These are phyloP conservation scores for Pitta sordida DNA, from an alignment of 2,113 vertebrate genomes.

Conservation along the genomic window DNA sequence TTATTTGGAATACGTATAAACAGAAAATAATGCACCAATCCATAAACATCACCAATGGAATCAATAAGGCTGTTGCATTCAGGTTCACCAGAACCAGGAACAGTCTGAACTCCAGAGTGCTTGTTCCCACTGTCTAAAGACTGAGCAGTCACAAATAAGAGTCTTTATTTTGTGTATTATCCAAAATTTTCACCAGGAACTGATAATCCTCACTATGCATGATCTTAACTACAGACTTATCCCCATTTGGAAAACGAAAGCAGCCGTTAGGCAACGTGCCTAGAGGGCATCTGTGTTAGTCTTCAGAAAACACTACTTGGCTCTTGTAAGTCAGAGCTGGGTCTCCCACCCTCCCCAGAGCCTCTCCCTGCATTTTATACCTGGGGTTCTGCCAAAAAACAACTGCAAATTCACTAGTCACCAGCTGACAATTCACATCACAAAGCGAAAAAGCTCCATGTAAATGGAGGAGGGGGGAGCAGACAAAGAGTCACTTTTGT, in stretches of 20 bases:
- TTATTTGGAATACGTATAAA: not conserved
- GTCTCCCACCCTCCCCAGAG: not conserved
- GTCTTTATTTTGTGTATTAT: not conserved
- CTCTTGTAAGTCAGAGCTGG: not conserved
- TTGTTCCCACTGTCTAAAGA: not conserved
- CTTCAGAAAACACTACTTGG: not conserved
- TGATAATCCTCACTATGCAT: not conserved
- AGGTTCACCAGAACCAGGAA: not conserved
- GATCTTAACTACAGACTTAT: not conserved
- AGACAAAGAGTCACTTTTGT: not conserved
- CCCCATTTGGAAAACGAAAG: not conserved
- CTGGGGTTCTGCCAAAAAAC: not conserved
- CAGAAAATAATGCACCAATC: not conserved
- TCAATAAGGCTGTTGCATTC: not conserved
- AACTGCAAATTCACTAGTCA: not conserved
- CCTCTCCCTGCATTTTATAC: not conserved
- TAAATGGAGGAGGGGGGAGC: not conserved
- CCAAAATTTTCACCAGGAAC: not conserved
- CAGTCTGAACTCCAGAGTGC: not conserved
- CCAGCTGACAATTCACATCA: not conserved
- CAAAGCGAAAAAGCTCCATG: rapidly evolving
- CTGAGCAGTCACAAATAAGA: not conserved
- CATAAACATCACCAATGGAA: not conserved
- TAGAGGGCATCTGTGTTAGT: not conserved
- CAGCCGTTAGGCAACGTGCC: not conserved